These are phyloP conservation scores for Dryobota labecula DNA, from an alignment of 2,888 invertebrate species.

Conservation along the genomic window DNA sequence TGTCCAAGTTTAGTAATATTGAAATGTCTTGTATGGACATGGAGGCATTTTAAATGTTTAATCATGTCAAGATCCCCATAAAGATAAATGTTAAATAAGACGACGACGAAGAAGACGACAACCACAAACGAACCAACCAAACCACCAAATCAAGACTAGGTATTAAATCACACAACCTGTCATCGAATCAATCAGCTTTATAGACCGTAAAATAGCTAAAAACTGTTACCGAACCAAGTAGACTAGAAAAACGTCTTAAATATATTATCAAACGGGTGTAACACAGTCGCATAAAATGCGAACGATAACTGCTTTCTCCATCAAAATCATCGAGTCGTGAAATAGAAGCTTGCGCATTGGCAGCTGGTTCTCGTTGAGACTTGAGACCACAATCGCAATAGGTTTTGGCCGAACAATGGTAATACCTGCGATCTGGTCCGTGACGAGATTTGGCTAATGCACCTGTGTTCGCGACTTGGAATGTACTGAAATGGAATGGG, in stretches of 20 bases:
- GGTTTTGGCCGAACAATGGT: slow-evolving; percentile 45
- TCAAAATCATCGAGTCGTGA: slow-evolving; percentile 83
- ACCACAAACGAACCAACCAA: too few species aligned
- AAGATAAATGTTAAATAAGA: too few species aligned
- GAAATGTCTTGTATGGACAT: slow-evolving; percentile 26
- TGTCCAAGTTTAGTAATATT: slow-evolving; percentile 27
- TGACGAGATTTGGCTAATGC: slow-evolving; percentile 66
- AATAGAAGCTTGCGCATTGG: slow-evolving; percentile 81
- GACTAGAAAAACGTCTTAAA: slow-evolving; percentile 63
- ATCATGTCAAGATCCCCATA: background rate
- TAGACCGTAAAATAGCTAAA: slow-evolving; percentile 38
- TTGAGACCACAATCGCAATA: slow-evolving; percentile 50
- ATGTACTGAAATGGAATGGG: slow-evolving; percentile 44
- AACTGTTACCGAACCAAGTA: slow-evolving; percentile 48
- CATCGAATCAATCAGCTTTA: slow-evolving; percentile 21
- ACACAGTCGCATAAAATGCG: slow-evolving; percentile 51
- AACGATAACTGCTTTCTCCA: slow-evolving; percentile 77
- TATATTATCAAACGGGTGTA: slow-evolving; percentile 57
- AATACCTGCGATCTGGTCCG: slow-evolving; percentile 60
- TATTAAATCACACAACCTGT: slow-evolving; percentile 35
- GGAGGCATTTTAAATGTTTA: background rate
- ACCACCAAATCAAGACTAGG: background rate
- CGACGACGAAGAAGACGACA: too few species aligned
- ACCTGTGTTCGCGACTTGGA: slow-evolving; percentile 50
- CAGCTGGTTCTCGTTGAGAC: slow-evolving; percentile 45